Base-by-base conservation (phyloP, 2,888 invertebrate genomes). In the Drosophila barbarae region DNA sequence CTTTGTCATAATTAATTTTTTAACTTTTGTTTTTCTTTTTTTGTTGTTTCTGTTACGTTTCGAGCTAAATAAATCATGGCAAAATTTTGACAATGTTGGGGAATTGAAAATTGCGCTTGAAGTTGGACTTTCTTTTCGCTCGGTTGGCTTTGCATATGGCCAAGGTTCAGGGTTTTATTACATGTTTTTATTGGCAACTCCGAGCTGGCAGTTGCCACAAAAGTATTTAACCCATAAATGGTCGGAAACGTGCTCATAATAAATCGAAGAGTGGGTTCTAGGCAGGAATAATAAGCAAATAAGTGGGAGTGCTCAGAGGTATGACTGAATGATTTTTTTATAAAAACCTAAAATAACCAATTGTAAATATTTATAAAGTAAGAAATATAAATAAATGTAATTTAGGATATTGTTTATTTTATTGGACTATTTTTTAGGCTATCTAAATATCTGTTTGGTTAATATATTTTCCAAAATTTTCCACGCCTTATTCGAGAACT, bases 51-150 rank as follows among this genome's bases (percentile, higher is more conserved):
- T 46, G 42, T 38, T 61, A 47, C 60, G 55, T 52, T 69, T 69
- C 64, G 49, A 42, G 57, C 42, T 63, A 74, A 78, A 73, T 74
- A 78, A 78, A 81, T 81, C 71, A 70, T 69, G 26, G 49, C 63
- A 49, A 35, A 57, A 58, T 72, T 59, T 69, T 72, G 61, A 53
- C 41, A 51, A 47, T 49, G 53, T 52, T 30, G 49, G 49, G 51
- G 51, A 36, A 44, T 35, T 35, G 30, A 30, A 59, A 44, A 75
- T 73, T 72, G 72, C 69, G 56, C 59, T 77, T 64, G 72, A 46
- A 66, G 58, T 64, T 84, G 36, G 70, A 78, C 84, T 84, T 84
- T 84, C 76, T 69, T 84, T 80, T 81, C 46, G 60, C 38, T 69
- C 8, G 34, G 42, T 26, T 56, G 28, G 21, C 44, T 49, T 51